Base-by-base conservation (phyloP, 2,888 invertebrate genomes). In the Adela reaumurella region DNA sequence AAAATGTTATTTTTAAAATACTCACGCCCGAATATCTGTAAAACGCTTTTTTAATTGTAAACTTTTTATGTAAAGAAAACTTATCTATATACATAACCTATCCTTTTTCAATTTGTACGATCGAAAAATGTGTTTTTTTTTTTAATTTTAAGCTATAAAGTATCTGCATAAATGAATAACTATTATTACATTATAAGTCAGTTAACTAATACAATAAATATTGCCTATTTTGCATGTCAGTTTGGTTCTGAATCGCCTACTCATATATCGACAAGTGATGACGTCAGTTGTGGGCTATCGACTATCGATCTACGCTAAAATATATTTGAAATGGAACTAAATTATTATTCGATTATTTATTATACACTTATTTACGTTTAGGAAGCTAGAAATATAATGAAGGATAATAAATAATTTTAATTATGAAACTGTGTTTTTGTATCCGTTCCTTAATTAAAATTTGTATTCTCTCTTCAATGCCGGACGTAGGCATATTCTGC, bases 371-470 rank as follows among this genome's bases (percentile, higher is more conserved):
- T 81, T 55, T 81, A 80, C 72, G 79, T 81, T 80, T 79, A 81
- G 80, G 78, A 79, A 79, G 79, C 79, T 80, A 80, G 80, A 76
- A 72, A 74, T 80, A 80, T 79, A 76, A 81, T 73, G 80, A 77
- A 79, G 68, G 79, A 81, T 80, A 80, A 80, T 80, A 80, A 80
- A 80, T 80, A 80, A 80, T 80, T 80, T 80, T 80, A 80, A 80
- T 78, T 78, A 80, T 80, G 62, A 65, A 61, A 53, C 4, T 24
- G 24, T 24, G 24, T 24, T 24, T 24, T 24, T n/a, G n/a, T n/a
- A n/a, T n/a, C n/a, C n/a, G n/a, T n/a, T n/a, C n/a, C n/a, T n/a
- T n/a, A n/a, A n/a, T n/a, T n/a, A n/a, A n/a, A n/a, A n/a, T n/a
- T n/a, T n/a, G n/a, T n/a, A n/a, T n/a, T n/a, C n/a, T n/a, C n/a